Conservation (phyloP, 1,140 invertebrate genomes). For the Calephelis nemesis region DNA sequence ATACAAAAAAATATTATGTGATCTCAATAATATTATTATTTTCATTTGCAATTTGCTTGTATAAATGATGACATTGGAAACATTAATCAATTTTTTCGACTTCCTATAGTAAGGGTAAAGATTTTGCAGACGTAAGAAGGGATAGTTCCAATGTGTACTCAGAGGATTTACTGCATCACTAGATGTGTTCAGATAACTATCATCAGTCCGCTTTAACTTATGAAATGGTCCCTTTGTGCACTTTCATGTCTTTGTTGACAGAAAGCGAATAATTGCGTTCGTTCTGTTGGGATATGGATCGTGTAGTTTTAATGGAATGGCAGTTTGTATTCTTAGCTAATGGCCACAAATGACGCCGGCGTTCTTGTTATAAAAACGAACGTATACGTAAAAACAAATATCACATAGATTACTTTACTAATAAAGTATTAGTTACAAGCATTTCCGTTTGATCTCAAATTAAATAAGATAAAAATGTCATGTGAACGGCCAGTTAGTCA, state of each 20-base stretch:
- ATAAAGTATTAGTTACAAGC: conserved; percentile 26
- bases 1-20: too few species aligned
- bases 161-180: conserved; percentile 71
- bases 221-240: conserved; percentile 71
- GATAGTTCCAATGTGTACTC: conserved; percentile 61
- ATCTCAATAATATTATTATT: too few species aligned
- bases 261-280: conserved; percentile 69
- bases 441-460: conserved; percentile 8
- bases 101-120: conserved; percentile 39
- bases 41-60: too few species aligned
- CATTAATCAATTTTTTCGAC: not conserved
- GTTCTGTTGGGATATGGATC: conserved; percentile 59
- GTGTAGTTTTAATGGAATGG: conserved; percentile 65
- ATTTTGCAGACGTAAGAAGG: conserved; percentile 50
- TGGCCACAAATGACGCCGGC: conserved; percentile 51
- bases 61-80: too few species aligned
- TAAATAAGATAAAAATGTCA: conserved; percentile 41
- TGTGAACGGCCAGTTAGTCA: conserved; percentile 31
- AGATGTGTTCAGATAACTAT: conserved; percentile 69
- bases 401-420: conserved; percentile 25
- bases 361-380: conserved; percentile 53
- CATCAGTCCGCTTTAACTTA: conserved; percentile 65
- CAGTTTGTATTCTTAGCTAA: conserved; percentile 68
- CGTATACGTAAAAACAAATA: conserved; percentile 16
- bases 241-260: conserved; percentile 62